These are phyloP conservation scores for Triops longicaudatus DNA, from an alignment of 1,140 invertebrate genomes.

Conservation along the genomic window DNA sequence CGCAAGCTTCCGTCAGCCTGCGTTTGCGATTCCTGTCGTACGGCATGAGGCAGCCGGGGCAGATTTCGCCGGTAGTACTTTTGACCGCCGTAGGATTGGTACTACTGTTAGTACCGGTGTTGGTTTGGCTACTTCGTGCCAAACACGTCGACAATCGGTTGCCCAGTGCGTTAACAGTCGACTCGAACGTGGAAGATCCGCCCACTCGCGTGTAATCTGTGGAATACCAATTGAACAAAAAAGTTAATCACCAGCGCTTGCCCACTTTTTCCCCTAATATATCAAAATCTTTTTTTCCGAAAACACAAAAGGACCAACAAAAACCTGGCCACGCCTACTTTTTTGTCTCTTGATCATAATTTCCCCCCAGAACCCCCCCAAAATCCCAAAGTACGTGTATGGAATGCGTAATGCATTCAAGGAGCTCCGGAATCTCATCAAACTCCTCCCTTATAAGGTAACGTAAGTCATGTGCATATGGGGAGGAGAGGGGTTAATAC, in stretches of 20 bases:
- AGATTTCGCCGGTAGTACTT: slow-evolving; percentile 8
- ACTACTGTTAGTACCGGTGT: too few species aligned
- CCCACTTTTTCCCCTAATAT: too few species aligned
- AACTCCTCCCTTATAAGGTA: not conserved
- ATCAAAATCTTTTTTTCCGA: not conserved
- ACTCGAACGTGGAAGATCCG: slow-evolving; percentile 2
- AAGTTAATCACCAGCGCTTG: too few species aligned
- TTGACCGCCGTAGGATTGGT: not conserved
- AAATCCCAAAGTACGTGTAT: not conserved
- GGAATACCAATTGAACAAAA: not conserved
- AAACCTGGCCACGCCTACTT: not conserved
- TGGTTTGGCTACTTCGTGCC: not conserved
- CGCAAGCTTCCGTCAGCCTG: slow-evolving; percentile 84
- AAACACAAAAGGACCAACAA: not conserved
- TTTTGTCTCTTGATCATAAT: not conserved
- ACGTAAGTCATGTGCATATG: not conserved
- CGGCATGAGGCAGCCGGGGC: slow-evolving; percentile 51
- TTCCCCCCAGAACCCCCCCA: not conserved
- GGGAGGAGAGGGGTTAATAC: not conserved
- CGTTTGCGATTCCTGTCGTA: slow-evolving; percentile 92
- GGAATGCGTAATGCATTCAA: not conserved
- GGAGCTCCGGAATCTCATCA: not conserved
- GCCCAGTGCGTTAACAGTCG: slow-evolving; percentile 9
- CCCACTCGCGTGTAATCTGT: slow-evolving; percentile 5
- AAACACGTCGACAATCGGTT: slow-evolving; percentile 11